Conservation (phyloP, 1,140 invertebrate species). For the Eriosoma lanigerum region DNA sequence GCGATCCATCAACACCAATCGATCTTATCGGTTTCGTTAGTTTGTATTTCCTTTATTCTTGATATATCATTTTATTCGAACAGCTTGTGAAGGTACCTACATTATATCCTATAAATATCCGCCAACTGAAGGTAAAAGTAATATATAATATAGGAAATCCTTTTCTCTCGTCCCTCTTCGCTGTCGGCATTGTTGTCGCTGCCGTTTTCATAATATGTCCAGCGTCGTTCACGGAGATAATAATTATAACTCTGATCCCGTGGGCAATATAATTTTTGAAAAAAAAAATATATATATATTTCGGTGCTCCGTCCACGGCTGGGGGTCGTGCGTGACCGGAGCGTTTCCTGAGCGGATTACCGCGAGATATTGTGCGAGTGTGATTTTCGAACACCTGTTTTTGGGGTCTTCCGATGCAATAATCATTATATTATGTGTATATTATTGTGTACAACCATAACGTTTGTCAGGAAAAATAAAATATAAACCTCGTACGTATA, state of each 20-base stretch:
- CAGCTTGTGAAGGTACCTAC: no score
- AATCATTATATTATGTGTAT: constrained; percentile 17
- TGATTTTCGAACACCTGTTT: constrained; percentile 51
- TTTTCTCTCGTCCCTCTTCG: background rate
- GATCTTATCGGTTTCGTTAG: background rate
- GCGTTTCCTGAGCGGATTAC: constrained; percentile 50
- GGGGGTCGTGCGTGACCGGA: constrained; percentile 41
- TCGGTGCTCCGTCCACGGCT: no score
- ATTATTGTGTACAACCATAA: background rate
- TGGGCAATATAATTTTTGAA: constrained; percentile 23
- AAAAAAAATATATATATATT: background rate
- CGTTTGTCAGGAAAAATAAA: constrained; percentile 25
- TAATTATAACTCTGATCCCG: constrained; percentile 36
- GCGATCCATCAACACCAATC: no score
- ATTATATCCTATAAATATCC: no score
- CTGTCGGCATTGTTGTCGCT: background rate
- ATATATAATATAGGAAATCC: no score
- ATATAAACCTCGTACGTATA: background rate
- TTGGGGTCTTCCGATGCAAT: constrained; percentile 40
- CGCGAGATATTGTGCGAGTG: constrained; percentile 44
- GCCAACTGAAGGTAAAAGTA: background rate
- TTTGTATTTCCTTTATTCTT: background rate
- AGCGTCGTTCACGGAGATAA: background rate
- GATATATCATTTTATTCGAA: constrained; percentile 1
- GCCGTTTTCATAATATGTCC: background rate